Evolutionary conservation across 1,140 invertebrate genomes (phyloP), one percentile per base, ranked within the genome.

Genomic region (Manduca sexta): DNA sequence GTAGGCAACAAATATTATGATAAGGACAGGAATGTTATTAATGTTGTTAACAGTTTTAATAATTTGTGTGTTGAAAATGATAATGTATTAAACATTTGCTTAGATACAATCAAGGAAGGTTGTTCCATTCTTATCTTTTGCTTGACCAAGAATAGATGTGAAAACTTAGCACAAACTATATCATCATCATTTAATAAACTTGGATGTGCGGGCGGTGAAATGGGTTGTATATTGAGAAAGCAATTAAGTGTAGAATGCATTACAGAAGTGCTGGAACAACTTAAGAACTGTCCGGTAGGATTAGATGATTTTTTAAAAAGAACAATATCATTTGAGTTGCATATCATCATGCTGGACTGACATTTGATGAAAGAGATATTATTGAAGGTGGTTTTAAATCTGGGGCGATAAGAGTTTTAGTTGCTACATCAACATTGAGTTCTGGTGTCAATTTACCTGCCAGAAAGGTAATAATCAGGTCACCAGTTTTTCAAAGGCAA

Each of bases 301-400:
- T 84, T 98, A 16, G 97, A 99, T 84, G 71, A 81, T 17, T 86
- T 93, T 35, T 86, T 99, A 46, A 90, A 89, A 40, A 92, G 89
- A 62, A 93, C 93, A 16, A 88, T 98, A 39, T 92, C 92, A 13
- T 97, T 94, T 88, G 95, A 47, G 94, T 98, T 42, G 95, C 95
- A 11, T 99, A 95, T 87, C 98, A 99, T 89, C 98, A 99, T 90
- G 97, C 98, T 59, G 98, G 97, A n/a, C 87, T 99, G 21, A 99
- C 97, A 4, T 93, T 96, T 85, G 97, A 99, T 80, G 97, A 99
- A 86, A 89, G 97, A 44, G 97, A 99, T 72, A 96, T 98, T 26
- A 91, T 99, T 35, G 98, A 99, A 89, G 92, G 91, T 45, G 91
- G 90, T 15, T 93, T 94, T 65, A 92, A 95, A 60, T 88, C 90